Base-by-base conservation (phyloP, 64 coral and sea anemone species). In the Porites lutea region DNA sequence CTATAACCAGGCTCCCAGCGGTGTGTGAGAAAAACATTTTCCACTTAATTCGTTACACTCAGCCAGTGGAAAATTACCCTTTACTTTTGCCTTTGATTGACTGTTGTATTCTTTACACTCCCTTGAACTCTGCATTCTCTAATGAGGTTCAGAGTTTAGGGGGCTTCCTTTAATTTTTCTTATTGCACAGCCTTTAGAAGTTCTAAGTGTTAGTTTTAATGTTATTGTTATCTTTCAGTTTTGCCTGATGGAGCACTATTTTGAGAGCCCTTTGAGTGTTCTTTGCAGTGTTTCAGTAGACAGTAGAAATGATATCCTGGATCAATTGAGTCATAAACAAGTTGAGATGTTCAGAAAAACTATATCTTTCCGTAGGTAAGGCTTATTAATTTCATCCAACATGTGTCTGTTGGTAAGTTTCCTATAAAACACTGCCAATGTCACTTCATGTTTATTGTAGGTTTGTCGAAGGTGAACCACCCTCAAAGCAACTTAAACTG, bases 201-300 rank as follows among this genome's bases (percentile, higher is more conserved):
- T 37, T 37, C 27, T 37, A 37, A 37, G 1, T 37, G 27, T 37
- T 37, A 37, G 27, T 37, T 20, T 67, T 71, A 70, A 15, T 18
- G 13, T 64, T 44, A 16, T 78, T n/a, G 52, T 65, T 27, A n/a
- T 45, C 48, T 86, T 86, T 83, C 43, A 95, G 88, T 95, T 91
- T 65, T 95, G 93, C 22, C 87, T 95, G 67, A 87, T 95, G 88
- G 88, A 95, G 61, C 93, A 95, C 22, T 95, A 75, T 67, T 95
- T 87, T 71, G 82, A 79, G n/a, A 91, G 72, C 82, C 93, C 93
- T 52, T 53, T 82, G 13, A 95, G 93, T 74, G 83, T 95, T 12
- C 67, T 95, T 8, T 95, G 93, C 76, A 88, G 88, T 60, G 16
- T 60, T 15, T 86, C 80, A 58, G 13, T 20, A 46, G 82, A 92